Evolutionary conservation across 2,113 vertebrate genomes (phyloP).

Genomic region (Sebastes schlegelii): DNA sequence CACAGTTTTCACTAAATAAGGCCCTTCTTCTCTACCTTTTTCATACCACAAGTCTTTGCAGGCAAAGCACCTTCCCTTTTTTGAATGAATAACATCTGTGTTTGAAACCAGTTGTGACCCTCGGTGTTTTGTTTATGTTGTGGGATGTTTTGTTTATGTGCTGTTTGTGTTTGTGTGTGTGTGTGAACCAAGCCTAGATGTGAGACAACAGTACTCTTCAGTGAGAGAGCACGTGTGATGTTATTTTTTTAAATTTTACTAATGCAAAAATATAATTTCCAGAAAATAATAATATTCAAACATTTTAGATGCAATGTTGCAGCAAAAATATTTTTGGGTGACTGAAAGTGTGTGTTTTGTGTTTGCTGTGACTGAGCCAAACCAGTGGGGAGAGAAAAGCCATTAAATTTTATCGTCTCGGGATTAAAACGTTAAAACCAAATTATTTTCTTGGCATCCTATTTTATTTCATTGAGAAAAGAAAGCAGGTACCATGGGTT

Average conservation of each 20-base stretch:
- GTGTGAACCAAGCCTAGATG: slow-evolving; percentile 33
- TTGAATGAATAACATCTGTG: slow-evolving; percentile 48
- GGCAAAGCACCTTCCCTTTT: slow-evolving; percentile 72
- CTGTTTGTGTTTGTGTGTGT: slow-evolving; percentile 35
- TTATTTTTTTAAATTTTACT: slow-evolving; percentile 20
- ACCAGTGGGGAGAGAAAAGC: slow-evolving; percentile 66
- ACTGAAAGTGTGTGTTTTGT: slow-evolving; percentile 23
- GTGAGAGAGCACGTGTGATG: not conserved
- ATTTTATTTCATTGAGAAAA: slow-evolving; percentile 24
- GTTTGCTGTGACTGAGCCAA: slow-evolving; percentile 75
- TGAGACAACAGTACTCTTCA: slow-evolving; percentile 14
- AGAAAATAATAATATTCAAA: slow-evolving; percentile 27
- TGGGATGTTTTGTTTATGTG: slow-evolving; percentile 40
- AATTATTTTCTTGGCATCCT: slow-evolving; percentile 47
- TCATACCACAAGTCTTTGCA: slow-evolving; percentile 70
- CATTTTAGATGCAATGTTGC: slow-evolving; percentile 6
- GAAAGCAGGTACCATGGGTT: slow-evolving; percentile 46
- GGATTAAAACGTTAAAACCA: slow-evolving; percentile 32
- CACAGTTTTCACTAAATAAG: slow-evolving; percentile 41
- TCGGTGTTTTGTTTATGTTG: slow-evolving; percentile 16
- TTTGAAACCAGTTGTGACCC: slow-evolving; percentile 38
- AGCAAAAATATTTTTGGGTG: slow-evolving; percentile 13
- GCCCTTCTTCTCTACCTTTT: slow-evolving; percentile 15
- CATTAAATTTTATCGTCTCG: slow-evolving; percentile 64
- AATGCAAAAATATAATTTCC: slow-evolving; percentile 45